Percentiles rank a stretch among this genome's conserved stretches.
Evolutionary conservation across 2,797 vertebrate genomes (phyloP).

Genomic region (Leptoclinus maculatus): DNA sequence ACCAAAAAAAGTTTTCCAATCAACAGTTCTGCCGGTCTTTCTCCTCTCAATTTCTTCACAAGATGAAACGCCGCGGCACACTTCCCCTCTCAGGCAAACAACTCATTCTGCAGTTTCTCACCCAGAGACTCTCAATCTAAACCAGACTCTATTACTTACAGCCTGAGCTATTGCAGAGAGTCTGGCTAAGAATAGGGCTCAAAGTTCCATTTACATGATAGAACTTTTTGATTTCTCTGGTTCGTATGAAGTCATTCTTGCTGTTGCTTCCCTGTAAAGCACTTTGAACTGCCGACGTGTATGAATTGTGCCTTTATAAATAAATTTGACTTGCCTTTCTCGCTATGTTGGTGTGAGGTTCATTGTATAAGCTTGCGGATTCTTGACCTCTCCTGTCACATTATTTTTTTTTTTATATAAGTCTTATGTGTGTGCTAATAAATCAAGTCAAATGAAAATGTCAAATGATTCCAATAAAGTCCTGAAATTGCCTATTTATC

Average conservation of each 20-base stretch:
- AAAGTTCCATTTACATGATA: conserved; percentile 1
- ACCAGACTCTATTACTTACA: conserved; percentile 6
- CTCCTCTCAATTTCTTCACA: conserved; percentile 16
- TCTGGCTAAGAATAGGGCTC: neutral
- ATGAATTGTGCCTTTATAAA: neutral
- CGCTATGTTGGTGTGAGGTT: too few species aligned
- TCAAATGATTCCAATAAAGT: neutral
- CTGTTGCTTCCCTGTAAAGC: neutral
- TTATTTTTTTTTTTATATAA: neutral
- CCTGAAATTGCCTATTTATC: neutral
- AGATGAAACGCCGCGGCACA: conserved; percentile 15
- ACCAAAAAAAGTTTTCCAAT: conserved; percentile 22
- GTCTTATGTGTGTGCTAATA: too few species aligned
- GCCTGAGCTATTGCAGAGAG: neutral
- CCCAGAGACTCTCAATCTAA: conserved; percentile 30
- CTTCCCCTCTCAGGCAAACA: conserved; percentile 19
- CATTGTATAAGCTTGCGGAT: too few species aligned
- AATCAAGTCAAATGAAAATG: neutral
- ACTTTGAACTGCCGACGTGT: neutral
- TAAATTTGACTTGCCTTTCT: neutral
- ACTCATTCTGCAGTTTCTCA: conserved; percentile 14
- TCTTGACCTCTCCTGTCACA: neutral
- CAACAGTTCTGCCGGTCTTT: conserved; percentile 7
- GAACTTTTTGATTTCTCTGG: conserved; percentile 9
- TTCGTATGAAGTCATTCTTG: conserved; percentile 7